Evolutionary conservation across 2,113 vertebrate species (phyloP).

Genomic region (Promerops cafer): DNA sequence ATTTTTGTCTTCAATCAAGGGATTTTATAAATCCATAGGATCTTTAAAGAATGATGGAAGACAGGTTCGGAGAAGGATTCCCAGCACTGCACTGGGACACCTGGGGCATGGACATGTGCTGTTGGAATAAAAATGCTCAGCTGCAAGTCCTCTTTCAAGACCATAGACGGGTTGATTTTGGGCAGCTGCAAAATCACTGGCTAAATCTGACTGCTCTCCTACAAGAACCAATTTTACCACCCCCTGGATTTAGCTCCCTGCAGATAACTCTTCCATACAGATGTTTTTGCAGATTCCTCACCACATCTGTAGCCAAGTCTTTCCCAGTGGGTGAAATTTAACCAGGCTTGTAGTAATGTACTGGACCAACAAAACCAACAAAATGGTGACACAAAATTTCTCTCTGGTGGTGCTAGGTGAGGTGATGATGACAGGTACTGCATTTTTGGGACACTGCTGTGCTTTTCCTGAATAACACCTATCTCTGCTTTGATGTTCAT

Average conservation of each 20-base stretch:
- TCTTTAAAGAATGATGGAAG: neutral
- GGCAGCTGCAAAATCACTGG: neutral
- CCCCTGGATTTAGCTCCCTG: neutral
- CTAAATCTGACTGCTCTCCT: neutral
- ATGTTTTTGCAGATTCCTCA: neutral
- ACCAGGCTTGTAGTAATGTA: neutral
- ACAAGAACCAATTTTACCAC: neutral
- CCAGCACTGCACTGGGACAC: rapidly evolving
- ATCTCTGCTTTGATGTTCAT: neutral
- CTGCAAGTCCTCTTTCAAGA: neutral
- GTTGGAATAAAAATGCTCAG: neutral
- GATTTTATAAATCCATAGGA: neutral
- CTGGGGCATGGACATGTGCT: neutral
- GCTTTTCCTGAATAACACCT: neutral
- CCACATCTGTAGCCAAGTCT: rapidly evolving
- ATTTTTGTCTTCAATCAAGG: neutral
- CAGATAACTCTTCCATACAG: neutral
- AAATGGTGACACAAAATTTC: neutral
- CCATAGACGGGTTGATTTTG: rapidly evolving
- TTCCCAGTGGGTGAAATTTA: neutral
- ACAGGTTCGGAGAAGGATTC: neutral
- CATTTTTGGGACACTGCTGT: neutral
- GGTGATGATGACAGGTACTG: neutral
- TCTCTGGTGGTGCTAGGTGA: neutral
- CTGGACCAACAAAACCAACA: neutral